phyloP scores from a whole-genome alignment of 2,113 vertebrate species.

The Atlantisia rogersi region DNA sequence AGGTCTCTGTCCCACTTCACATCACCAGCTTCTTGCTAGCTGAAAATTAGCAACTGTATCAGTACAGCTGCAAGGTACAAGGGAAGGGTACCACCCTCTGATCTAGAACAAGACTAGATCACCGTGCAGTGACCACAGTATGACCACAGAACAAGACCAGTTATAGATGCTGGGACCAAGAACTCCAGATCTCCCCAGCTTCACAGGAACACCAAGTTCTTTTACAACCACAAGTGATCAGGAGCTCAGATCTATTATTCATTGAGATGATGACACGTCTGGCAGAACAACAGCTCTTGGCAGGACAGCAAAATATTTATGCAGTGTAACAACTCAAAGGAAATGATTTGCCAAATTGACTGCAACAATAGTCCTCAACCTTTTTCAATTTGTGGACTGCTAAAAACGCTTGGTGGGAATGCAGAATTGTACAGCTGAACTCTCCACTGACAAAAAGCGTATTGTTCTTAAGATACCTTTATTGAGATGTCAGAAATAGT shows the following conservation, averaged over 20 bases:
- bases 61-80: background rate
- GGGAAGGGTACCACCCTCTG: background rate
- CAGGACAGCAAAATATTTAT: conserved; percentile 59
- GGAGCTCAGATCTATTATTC: conserved; percentile 55
- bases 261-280: conserved; percentile 51
- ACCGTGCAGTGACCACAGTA: background rate
- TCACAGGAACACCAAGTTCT: background rate
- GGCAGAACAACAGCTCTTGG: conserved; percentile 61
- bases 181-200: background rate
- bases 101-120: background rate
- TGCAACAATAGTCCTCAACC: conserved; percentile 42
- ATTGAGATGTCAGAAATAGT: background rate
- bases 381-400: conserved; percentile 15
- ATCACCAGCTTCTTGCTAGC: background rate
- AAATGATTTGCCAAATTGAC: conserved; percentile 44
- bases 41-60: background rate
- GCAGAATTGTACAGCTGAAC: background rate
- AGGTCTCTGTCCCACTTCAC: background rate
- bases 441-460: background rate
- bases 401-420: conserved; percentile 28
- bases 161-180: background rate
- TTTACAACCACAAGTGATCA: background rate
- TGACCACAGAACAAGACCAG: background rate
- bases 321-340: conserved; percentile 29
- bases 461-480: conserved; percentile 34